A percentile compares a stretch with the other conserved stretches of the same genome.
Conservation (phyloP, 2,797 vertebrate species). For the Coccyzus lansbergi region DNA sequence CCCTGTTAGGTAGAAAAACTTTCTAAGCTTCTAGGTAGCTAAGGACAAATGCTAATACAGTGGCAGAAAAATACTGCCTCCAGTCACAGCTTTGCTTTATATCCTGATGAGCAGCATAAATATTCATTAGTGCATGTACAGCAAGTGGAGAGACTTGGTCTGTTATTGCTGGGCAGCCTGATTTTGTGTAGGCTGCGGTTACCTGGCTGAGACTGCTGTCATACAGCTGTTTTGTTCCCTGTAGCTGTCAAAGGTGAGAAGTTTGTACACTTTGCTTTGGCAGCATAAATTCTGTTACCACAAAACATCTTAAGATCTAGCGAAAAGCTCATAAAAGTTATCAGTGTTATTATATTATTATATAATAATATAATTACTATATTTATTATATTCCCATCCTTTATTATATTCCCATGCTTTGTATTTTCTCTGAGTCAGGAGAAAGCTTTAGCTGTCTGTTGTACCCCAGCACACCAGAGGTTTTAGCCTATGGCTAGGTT, state of each 20-base stretch:
- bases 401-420: not conserved
- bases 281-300: not conserved
- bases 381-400: not conserved
- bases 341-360: not conserved
- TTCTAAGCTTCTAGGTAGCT: not conserved
- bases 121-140: not conserved
- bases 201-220: not conserved
- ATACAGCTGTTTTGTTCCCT: not conserved
- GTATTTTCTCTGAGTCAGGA: not conserved
- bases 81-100: not conserved
- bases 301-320: not conserved
- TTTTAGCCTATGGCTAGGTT: not conserved
- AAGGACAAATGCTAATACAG: not conserved
- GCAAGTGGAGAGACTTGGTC: not conserved
- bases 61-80: not conserved
- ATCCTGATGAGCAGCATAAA: not conserved
- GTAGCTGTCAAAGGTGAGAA: not conserved
- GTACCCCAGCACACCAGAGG: not conserved
- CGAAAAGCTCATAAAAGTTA: not conserved
- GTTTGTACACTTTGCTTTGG: not conserved
- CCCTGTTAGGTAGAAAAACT: not conserved
- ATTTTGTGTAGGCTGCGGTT: not conserved
- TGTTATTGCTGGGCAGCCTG: not conserved
- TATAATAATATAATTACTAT: too few relatives aligned
- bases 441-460: not conserved